Percentiles rank a stretch among this genome's conserved stretches.
Evolutionary conservation across 1,140 invertebrate species (phyloP).

Genomic region (Lepidurus apus): DNA sequence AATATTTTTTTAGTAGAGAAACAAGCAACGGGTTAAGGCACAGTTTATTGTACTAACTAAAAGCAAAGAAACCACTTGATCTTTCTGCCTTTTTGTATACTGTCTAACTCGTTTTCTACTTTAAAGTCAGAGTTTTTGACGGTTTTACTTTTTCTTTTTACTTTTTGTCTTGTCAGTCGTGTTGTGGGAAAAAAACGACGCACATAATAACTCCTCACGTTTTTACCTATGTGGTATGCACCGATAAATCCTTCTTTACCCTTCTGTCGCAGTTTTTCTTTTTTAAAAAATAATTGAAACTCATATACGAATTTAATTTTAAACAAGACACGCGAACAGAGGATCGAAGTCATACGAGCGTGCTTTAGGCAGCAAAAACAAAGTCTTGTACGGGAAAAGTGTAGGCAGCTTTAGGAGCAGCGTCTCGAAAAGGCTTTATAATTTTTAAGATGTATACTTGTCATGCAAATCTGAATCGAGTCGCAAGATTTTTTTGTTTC

Average conservation of each 20-base stretch:
- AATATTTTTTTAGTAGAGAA: constrained; percentile 7
- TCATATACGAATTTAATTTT: too few relatives aligned
- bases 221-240: constrained; percentile 9
- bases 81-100: not conserved
- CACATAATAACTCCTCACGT: not conserved
- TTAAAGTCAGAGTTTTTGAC: not conserved
- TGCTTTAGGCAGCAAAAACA: not conserved
- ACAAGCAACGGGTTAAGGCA: not conserved
- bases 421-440: not conserved
- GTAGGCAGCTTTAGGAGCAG: not conserved
- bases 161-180: not conserved
- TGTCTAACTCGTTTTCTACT: not conserved
- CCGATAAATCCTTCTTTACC: not conserved
- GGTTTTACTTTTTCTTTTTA: not conserved
- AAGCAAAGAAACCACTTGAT: not conserved
- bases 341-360: too few relatives aligned
- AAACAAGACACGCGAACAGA: too few relatives aligned
- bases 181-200: not conserved
- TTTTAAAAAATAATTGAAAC: too few relatives aligned
- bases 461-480: not conserved
- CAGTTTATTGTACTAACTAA: not conserved
- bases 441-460: not conserved
- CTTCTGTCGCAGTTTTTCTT: not conserved
- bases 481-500: not conserved
- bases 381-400: not conserved